These are phyloP conservation scores for Zeus faber DNA, from an alignment of 2,113 vertebrate genomes.

Conservation along the genomic window DNA sequence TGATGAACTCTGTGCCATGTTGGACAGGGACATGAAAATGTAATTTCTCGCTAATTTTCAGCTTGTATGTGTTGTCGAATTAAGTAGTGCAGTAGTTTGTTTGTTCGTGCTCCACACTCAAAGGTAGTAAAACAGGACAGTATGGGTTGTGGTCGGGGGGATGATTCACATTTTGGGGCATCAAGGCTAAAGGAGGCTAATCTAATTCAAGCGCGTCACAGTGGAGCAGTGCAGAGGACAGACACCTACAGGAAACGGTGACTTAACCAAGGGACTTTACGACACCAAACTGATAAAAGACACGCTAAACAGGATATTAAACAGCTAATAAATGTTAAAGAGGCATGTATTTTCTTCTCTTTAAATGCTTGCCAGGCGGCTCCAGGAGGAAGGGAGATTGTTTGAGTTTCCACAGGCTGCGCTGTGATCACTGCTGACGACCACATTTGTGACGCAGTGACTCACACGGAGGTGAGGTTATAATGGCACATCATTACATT, in stretches of 20 bases:
- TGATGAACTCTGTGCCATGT: too few species aligned
- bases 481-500: conserved; percentile 39
- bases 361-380: conserved; percentile 54
- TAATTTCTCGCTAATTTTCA: too few species aligned
- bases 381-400: conserved; percentile 44
- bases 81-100: too few species aligned
- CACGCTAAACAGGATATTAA: conserved; percentile 73
- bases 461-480: conserved; percentile 45
- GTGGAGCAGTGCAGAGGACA: conserved; percentile 9
- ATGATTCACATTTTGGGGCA: too few species aligned
- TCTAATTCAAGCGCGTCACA: background rate
- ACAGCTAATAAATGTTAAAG: conserved; percentile 75
- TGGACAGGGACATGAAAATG: too few species aligned
- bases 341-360: conserved; percentile 47
- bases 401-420: conserved; percentile 47
- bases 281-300: conserved; percentile 56
- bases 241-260: conserved; percentile 35
- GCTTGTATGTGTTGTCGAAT: too few species aligned
- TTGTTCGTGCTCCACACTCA: too few species aligned
- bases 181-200: too few species aligned
- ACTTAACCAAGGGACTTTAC: conserved; percentile 48
- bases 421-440: conserved; percentile 30
- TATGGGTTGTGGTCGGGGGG: too few species aligned
- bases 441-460: conserved; percentile 49
- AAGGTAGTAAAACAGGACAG: background rate